Conservation (phyloP, 2,797 vertebrate genomes). For the Chelmon rostratus region DNA sequence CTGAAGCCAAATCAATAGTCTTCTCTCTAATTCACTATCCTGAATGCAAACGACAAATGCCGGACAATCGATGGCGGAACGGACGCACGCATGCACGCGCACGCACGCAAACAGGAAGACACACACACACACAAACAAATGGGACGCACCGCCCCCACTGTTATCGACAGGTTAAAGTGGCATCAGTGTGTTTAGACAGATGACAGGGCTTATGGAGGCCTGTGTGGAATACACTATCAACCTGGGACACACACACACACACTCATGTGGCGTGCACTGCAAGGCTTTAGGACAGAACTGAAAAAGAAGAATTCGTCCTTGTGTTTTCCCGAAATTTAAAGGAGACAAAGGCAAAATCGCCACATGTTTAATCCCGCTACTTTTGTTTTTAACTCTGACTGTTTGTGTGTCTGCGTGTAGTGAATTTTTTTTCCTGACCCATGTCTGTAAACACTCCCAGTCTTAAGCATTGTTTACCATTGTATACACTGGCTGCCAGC, state of each 20-base stretch:
- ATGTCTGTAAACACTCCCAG: slow-evolving; percentile 60
- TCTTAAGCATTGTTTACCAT: slow-evolving; percentile 78
- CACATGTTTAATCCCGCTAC: slow-evolving; percentile 3
- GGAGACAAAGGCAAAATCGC: slow-evolving; percentile 10
- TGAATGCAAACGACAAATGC: slow-evolving; percentile 86
- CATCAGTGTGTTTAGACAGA: slow-evolving; percentile 85
- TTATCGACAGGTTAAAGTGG: slow-evolving; percentile 85
- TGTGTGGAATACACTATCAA: slow-evolving; percentile 80
- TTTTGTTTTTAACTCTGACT: slow-evolving; percentile 1
- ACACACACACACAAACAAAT: slow-evolving; percentile 38
- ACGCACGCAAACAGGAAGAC: not conserved
- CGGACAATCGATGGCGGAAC: slow-evolving; percentile 79
- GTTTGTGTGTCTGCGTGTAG: slow-evolving; percentile 17
- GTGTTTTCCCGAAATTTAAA: slow-evolving; percentile 32
- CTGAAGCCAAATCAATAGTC: slow-evolving; percentile 83
- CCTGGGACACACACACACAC: slow-evolving; percentile 52
- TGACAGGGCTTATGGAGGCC: slow-evolving; percentile 80
- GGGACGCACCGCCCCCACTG: slow-evolving; percentile 64
- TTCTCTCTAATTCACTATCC: slow-evolving; percentile 85
- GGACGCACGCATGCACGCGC: slow-evolving; percentile 47
- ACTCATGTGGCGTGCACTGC: slow-evolving; percentile 43
- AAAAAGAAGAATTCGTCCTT: slow-evolving; percentile 44
- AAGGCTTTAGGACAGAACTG: slow-evolving; percentile 47
- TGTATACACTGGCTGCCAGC: slow-evolving; percentile 70
- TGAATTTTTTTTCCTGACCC: slow-evolving; percentile 11